phyloP scores from a whole-genome alignment of 2,888 invertebrate genomes.

The Pammene fasciana region DNA sequence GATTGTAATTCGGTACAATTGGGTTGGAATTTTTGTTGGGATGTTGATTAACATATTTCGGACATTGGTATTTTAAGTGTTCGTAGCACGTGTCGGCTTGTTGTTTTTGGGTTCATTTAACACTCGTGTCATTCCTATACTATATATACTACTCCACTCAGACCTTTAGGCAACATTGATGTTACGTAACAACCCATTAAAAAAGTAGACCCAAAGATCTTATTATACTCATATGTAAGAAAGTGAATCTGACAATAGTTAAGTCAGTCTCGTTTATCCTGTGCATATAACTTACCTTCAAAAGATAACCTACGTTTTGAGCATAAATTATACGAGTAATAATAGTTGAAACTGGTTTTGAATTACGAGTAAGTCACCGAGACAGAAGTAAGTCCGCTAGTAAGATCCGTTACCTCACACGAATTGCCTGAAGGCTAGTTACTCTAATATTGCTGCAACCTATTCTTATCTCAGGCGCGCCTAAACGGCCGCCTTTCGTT shows the following conservation, averaged over 20 bases:
- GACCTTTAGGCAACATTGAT: no score
- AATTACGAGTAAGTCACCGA: slow-evolving; percentile 24
- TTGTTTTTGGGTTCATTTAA: no score
- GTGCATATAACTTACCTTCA: background rate
- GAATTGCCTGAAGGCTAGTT: slow-evolving; percentile 21
- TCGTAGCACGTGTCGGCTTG: no score
- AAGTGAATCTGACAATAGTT: background rate
- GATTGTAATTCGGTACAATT: no score
- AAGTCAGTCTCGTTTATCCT: background rate
- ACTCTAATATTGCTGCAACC: slow-evolving; percentile 33
- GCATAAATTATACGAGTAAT: background rate
- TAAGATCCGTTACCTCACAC: slow-evolving; percentile 35
- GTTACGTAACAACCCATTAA: no score
- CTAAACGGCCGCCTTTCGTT: slow-evolving; percentile 20
- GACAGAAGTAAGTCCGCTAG: slow-evolving; percentile 22
- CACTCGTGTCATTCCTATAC: no score
- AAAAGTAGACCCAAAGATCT: background rate
- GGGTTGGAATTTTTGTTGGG: no score
- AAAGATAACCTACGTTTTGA: background rate
- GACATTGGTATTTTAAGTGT: no score
- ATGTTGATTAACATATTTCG: no score
- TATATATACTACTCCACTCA: no score
- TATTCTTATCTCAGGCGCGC: slow-evolving; percentile 29
- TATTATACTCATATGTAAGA: background rate
- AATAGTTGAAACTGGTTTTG: slow-evolving; percentile 14